Evolutionary conservation across 2,113 vertebrate species (phyloP), one percentile per base, ranked within the genome.

Genomic region (Centrocercus urophasianus): DNA sequence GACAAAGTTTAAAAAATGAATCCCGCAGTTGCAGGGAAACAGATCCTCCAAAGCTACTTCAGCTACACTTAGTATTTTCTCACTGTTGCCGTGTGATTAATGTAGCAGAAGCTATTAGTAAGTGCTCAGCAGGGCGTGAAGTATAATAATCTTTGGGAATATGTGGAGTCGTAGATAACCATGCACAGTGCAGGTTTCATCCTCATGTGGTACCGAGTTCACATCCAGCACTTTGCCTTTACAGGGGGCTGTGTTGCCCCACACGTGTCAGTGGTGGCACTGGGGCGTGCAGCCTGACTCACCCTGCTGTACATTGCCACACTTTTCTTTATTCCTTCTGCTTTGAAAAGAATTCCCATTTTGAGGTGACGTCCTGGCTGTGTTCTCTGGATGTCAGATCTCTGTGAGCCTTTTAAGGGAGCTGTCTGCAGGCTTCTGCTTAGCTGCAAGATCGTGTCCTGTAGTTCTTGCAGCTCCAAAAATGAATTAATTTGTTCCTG

Each of bases 211-310:
- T 61, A 32, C 8, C 9, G 52, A 71, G 64, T 34, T 42, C 67
- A 38, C 27, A 13, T 28, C 76, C 43, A 56, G 24, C 69, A 47
- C 12, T 93, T 66, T 64, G 47, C 25, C 11, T 28, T 73, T 27
- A 25, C 13, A 14, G 14, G 52, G 27, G 52, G 24, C 40, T 76
- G 57, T 34, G 83, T 48, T 83, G 65, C 40, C 81, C 40, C 52
- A 8, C 34, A 25, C 69, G 48, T 78, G 21, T 52, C 59, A 64
- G 38, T 64, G 63, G 80, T 38, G 43, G 21, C 3, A 8, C 1
- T 4, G 2, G 0, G 2, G 15, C 45, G 10, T 7, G 2, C 74
- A 24, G 32, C 10, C 11, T 61, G 3, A 6, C 16, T 36, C 38
- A 67, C 52, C 11, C 2, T 60, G 18, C 1, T 21, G 8, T 17